These are phyloP conservation scores for Onychorhynchus coronatus DNA, from an alignment of 2,113 vertebrate genomes.

Conservation along the genomic window DNA sequence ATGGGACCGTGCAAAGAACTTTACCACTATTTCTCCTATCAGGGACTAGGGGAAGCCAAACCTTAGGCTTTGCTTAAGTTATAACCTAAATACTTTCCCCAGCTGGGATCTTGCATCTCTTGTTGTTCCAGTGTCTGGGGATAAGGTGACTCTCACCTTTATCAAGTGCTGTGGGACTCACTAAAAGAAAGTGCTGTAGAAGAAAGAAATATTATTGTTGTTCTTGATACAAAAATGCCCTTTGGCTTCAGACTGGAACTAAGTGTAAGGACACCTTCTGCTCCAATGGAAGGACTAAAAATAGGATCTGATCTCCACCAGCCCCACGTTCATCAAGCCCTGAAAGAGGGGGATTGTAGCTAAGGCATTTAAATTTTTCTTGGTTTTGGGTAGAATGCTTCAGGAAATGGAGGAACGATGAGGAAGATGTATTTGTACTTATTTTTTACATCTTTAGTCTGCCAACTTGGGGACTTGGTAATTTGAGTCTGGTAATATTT, in stretches of 20 bases:
- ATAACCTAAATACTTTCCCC: neutral
- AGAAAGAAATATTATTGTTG: neutral
- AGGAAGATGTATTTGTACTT: no score
- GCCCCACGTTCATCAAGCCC: neutral
- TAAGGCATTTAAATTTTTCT: neutral
- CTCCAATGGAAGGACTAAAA: neutral
- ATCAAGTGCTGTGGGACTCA: neutral
- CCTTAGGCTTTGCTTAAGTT: neutral
- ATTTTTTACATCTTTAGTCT: neutral
- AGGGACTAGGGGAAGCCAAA: neutral
- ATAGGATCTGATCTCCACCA: neutral
- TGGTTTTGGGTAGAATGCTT: neutral
- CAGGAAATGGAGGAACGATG: neutral
- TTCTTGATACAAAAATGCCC: neutral
- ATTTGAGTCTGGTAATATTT: neutral
- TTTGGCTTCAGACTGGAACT: neutral
- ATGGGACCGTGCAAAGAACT: neutral
- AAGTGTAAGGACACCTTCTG: neutral
- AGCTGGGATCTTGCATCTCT: neutral
- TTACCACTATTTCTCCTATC: neutral
- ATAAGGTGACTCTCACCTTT: neutral
- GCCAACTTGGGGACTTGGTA: accelerated
- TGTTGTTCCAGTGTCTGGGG: neutral
- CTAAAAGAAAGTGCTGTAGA: neutral
- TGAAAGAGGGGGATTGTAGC: neutral